A percentile compares a stretch with the other conserved stretches of the same genome.
These are phyloP conservation scores for Erebia epiphron DNA, from an alignment of 2,888 invertebrate species.

Conservation along the genomic window DNA sequence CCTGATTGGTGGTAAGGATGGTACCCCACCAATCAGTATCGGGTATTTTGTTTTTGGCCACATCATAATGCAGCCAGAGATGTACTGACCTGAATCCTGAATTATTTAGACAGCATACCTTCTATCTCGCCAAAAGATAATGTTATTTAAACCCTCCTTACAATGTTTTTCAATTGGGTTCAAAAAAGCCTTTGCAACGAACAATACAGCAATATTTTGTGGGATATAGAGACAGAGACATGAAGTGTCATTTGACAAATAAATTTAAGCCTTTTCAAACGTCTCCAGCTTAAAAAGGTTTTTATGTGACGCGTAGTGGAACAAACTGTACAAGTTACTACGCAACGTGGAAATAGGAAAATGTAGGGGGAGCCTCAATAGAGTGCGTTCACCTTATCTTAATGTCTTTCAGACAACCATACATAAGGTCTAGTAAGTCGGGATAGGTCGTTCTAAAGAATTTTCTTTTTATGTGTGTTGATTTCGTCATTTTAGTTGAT, in stretches of 20 bases:
- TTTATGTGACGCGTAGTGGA: constrained; percentile 30
- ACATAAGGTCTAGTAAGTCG: no score
- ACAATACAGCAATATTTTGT: constrained; percentile 11
- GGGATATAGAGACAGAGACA: not conserved
- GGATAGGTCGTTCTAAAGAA: no score
- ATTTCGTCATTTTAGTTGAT: no score
- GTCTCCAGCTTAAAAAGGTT: constrained; percentile 31
- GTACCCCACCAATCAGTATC: no score
- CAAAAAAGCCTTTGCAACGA: not conserved
- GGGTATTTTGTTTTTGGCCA: no score
- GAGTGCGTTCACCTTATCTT: constrained; percentile 62
- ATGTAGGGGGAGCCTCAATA: constrained; percentile 60
- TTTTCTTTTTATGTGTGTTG: no score
- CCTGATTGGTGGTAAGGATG: no score
- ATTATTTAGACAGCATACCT: no score
- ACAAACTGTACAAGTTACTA: constrained; percentile 37
- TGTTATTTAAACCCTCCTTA: not conserved
- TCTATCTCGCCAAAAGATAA: no score
- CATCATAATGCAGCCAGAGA: no score
- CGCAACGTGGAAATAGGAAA: constrained; percentile 69
- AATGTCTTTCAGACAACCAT: constrained; percentile 47
- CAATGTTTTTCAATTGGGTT: not conserved
- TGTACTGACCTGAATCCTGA: no score
- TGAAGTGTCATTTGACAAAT: constrained; percentile 12
- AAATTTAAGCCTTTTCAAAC: constrained; percentile 33